Conservation (phyloP, 2,113 vertebrate genomes). For the Thamnaconus septentrionalis region DNA sequence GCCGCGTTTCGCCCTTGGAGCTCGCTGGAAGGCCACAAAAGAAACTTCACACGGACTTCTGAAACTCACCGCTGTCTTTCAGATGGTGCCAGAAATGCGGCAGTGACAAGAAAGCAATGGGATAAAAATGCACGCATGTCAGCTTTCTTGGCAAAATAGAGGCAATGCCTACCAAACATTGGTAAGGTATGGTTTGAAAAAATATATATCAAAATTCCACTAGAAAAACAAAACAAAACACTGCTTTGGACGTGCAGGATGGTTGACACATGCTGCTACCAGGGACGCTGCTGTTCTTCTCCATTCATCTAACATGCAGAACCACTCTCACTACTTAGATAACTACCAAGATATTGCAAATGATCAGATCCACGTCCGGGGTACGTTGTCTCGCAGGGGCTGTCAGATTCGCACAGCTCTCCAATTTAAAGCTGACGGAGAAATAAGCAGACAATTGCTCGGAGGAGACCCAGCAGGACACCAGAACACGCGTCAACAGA, state of each 20-base stretch:
- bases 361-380: slow-evolving; percentile 35
- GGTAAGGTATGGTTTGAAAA: too few relatives aligned
- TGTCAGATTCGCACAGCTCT: slow-evolving; percentile 28
- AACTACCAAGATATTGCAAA: slow-evolving; percentile 11
- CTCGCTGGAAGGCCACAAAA: slow-evolving; percentile 84
- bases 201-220: too few relatives aligned
- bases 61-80: slow-evolving; percentile 36
- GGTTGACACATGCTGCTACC: slow-evolving; percentile 14
- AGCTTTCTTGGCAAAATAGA: too few relatives aligned
- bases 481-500: slow-evolving; percentile 38
- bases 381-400: slow-evolving; percentile 12
- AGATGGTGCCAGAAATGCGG: too few relatives aligned
- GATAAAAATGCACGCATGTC: slow-evolving; percentile 21
- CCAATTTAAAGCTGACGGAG: slow-evolving; percentile 33
- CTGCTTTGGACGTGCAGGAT: background rate
- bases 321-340: slow-evolving; percentile 20
- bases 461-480: slow-evolving; percentile 44
- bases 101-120: background rate
- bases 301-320: background rate
- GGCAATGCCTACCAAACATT: too few relatives aligned
- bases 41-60: slow-evolving; percentile 86
- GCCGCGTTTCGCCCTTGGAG: slow-evolving; percentile 76
- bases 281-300: slow-evolving; percentile 9
- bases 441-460: slow-evolving; percentile 25
- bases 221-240: too few relatives aligned